Evolutionary conservation across 2,888 invertebrate genomes (phyloP).

Genomic region (Lithophane semibrunnea): DNA sequence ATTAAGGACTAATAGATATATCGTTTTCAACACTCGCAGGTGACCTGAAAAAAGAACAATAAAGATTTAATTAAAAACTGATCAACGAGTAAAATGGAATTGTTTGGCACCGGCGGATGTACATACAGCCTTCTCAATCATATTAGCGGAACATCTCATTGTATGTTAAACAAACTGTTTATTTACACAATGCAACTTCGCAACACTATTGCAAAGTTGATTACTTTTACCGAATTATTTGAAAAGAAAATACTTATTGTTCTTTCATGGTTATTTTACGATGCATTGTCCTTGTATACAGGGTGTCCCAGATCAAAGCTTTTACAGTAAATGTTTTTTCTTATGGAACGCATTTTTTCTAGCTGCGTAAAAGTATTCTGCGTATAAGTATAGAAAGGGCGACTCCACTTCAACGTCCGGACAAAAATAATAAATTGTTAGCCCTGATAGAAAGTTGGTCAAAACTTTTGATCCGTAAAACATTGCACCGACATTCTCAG

Average conservation of each 20-base stretch:
- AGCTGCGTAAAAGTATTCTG: too few species aligned
- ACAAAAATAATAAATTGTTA: too few species aligned
- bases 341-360: too few species aligned
- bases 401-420: too few species aligned
- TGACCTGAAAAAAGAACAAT: slow-evolving; percentile 55
- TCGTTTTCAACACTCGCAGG: slow-evolving; percentile 9
- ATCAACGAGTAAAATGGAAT: slow-evolving; percentile 50
- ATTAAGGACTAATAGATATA: slow-evolving; percentile 40
- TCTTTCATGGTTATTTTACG: slow-evolving; percentile 4
- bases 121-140: slow-evolving; percentile 74
- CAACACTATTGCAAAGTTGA: slow-evolving; percentile 65
- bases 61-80: slow-evolving; percentile 57
- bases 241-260: slow-evolving; percentile 45
- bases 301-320: too few species aligned
- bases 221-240: slow-evolving; percentile 73
- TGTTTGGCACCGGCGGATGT: slow-evolving; percentile 62
- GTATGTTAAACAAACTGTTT: slow-evolving; percentile 81
- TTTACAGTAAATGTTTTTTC: too few species aligned
- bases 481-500: too few species aligned
- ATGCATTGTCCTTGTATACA: slow-evolving; percentile 20
- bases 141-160: slow-evolving; percentile 77
- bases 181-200: slow-evolving; percentile 70
- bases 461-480: too few species aligned
- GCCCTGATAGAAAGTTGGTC: too few species aligned
- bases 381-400: too few species aligned